These are phyloP conservation scores for Cinclus cinclus DNA, from an alignment of 2,113 vertebrate genomes.

Conservation along the genomic window DNA sequence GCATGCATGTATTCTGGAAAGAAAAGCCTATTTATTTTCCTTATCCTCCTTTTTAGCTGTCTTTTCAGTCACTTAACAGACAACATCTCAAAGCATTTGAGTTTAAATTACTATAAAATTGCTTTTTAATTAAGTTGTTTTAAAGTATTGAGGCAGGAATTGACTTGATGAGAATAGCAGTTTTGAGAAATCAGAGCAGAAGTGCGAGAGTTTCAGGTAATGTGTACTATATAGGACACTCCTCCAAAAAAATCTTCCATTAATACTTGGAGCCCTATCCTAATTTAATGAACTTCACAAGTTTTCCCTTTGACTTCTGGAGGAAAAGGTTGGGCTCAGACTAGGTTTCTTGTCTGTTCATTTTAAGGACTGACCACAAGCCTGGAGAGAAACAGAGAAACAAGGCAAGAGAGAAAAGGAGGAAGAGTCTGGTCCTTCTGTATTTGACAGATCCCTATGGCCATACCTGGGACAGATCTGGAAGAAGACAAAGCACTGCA, in stretches of 20 bases:
- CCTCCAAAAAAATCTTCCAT: not conserved
- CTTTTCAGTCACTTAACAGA: not conserved
- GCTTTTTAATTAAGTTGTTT: not conserved
- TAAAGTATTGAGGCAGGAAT: not conserved
- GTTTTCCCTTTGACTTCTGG: not conserved
- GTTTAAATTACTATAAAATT: not conserved
- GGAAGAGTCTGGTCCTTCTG: not conserved
- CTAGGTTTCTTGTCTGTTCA: not conserved
- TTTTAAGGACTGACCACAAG: not conserved
- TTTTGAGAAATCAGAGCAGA: not conserved
- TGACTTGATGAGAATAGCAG: not conserved
- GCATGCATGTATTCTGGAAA: not conserved
- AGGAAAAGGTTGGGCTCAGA: not conserved
- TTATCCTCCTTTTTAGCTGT: not conserved
- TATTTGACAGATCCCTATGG: not conserved
- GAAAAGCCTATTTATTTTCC: not conserved
- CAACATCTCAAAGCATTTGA: not conserved
- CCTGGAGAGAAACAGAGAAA: not conserved
- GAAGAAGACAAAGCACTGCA: not conserved
- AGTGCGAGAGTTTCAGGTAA: not conserved
- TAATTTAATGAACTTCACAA: not conserved
- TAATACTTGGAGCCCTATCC: not conserved
- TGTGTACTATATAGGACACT: not conserved
- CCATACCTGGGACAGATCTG: not conserved
- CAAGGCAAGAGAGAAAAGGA: not conserved